These are phyloP conservation scores for Sinelater perroti DNA, from an alignment of 2,888 invertebrate species.

Conservation along the genomic window DNA sequence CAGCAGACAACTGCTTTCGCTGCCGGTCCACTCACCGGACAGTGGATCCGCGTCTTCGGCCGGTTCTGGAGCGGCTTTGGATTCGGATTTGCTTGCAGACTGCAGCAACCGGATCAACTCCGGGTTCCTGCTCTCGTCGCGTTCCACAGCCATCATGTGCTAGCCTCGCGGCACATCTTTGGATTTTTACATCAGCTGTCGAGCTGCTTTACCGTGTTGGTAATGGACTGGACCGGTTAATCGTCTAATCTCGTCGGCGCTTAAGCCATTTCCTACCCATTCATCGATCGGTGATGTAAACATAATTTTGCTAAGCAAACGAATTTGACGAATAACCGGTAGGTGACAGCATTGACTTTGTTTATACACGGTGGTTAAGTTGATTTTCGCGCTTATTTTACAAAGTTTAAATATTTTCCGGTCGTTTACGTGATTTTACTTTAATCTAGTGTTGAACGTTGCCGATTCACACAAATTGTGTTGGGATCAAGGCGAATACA, in stretches of 20 bases:
- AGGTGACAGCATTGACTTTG: neutral
- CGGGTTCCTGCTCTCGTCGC: slow-evolving; percentile 15
- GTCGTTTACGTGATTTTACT: too few relatives aligned
- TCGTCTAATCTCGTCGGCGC: slow-evolving; percentile 15
- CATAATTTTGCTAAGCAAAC: slow-evolving; percentile 3
- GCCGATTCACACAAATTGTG: too few relatives aligned
- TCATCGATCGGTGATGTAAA: slow-evolving; percentile 24
- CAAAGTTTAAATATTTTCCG: too few relatives aligned
- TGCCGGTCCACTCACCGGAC: slow-evolving; percentile 25
- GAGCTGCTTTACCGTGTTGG: too few relatives aligned
- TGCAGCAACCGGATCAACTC: slow-evolving; percentile 32
- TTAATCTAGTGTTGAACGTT: too few relatives aligned
- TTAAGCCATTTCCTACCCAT: slow-evolving; percentile 14
- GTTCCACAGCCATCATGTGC: slow-evolving; percentile 26
- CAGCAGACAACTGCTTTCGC: slow-evolving; percentile 34
- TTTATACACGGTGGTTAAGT: too few relatives aligned
- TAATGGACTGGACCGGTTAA: slow-evolving; percentile 14
- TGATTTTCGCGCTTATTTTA: too few relatives aligned
- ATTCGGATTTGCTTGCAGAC: slow-evolving; percentile 17
- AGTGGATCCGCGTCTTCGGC: neutral
- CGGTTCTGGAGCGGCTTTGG: slow-evolving; percentile 1
- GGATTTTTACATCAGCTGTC: too few relatives aligned
- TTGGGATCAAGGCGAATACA: too few relatives aligned
- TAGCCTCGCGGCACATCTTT: too few relatives aligned
- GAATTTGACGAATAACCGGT: neutral